Evolutionary conservation across 2,888 invertebrate species (phyloP).

Genomic region (Amblyteles armatorius): DNA sequence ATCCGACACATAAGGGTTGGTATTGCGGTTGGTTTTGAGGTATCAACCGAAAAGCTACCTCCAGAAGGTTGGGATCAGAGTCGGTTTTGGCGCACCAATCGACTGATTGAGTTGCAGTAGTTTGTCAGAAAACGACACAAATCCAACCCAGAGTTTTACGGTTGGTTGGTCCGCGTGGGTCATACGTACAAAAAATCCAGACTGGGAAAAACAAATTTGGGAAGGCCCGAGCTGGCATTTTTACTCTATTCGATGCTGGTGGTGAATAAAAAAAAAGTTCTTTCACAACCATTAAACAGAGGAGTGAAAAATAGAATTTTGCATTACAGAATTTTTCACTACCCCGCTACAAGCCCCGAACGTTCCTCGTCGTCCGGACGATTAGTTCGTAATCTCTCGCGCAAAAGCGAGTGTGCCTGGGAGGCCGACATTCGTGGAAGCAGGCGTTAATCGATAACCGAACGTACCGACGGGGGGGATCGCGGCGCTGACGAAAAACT

Average conservation of each 20-base stretch:
- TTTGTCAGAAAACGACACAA: too few relatives aligned
- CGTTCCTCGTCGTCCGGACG: not conserved
- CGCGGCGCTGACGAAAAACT: not conserved
- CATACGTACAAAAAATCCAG: not conserved
- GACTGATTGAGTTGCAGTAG: too few relatives aligned
- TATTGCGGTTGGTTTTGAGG: too few relatives aligned
- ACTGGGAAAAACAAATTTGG: not conserved
- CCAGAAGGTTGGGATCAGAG: too few relatives aligned
- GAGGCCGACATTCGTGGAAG: not conserved
- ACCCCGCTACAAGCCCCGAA: not conserved
- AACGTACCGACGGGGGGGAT: not conserved
- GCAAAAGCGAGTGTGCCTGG: not conserved
- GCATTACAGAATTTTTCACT: not conserved
- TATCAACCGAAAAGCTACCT: too few relatives aligned
- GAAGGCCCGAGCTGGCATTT: not conserved
- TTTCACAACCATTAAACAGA: not conserved
- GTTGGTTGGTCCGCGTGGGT: too few relatives aligned
- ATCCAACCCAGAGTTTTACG: too few relatives aligned
- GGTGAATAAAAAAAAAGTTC: not conserved
- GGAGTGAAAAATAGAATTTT: too few relatives aligned
- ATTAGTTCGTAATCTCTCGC: not conserved
- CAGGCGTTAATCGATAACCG: conserved; percentile 19
- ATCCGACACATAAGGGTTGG: too few relatives aligned
- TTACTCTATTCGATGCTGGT: not conserved
- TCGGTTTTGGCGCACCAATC: too few relatives aligned